Evolutionary conservation across 2,888 invertebrate genomes (phyloP), one percentile per base, ranked within the genome.

Genomic region (Synanthedon formicaeformis): DNA sequence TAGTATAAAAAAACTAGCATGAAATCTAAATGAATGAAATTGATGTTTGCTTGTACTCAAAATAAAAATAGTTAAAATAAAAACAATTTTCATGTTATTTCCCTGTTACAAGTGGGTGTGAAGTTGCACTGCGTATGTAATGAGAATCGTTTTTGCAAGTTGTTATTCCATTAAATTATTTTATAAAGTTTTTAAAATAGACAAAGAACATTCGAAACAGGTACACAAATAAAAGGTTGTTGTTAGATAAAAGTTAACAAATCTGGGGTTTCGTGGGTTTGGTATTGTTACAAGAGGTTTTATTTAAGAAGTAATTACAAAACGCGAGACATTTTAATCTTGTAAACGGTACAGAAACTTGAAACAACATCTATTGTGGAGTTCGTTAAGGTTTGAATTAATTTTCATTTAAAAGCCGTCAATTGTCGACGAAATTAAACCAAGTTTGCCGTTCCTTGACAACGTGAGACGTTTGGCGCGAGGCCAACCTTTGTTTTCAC

Each of bases 331-430:
- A 67, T 71, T 75, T 73, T 70, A 77, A 75, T 73, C 66, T 66
- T 57, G 59, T 67, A 64, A 69, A 67, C 70, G 67, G 49, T 63
- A 63, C 61, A 40, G n/a, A 23, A 69, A 72, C 69, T 74, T 64
- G 62, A 69, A 75, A 72, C 70, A 73, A 69, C 71, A 72, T 69
- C 66, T 66, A 61, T 60, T 63, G 69, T 71, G 62, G 72, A 71
- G 67, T 76, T 77, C 69, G 71, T 77, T 77, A 78, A 66, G 69
- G 62, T 73, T 72, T 68, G 73, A 80, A 76, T 79, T 76, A 77
- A 76, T 77, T 77, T 78, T 71, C 60, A 63, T 68, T 72, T 68
- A 69, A 76, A 79, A 73, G 75, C 77, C 74, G 75, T 70, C 77
- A 72, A 80, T 80, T 74, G 73, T 67, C 68, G 60, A 65, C 60